A percentile compares a stretch with the other conserved stretches of the same genome.
These are phyloP conservation scores for Aldrovandia affinis DNA, from an alignment of 2,797 vertebrate species.

Conservation along the genomic window DNA sequence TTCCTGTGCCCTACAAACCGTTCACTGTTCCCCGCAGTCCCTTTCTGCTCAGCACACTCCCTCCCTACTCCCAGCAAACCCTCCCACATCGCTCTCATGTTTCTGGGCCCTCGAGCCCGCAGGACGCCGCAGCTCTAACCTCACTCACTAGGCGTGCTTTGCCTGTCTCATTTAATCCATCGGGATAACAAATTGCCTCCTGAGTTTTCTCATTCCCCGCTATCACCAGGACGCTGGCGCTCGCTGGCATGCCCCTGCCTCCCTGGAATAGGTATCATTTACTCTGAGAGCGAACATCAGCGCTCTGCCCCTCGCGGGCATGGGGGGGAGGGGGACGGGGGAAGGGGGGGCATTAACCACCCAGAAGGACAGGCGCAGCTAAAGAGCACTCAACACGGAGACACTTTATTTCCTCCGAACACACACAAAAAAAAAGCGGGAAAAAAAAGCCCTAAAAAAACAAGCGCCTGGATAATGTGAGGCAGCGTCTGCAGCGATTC, in stretches of 20 bases:
- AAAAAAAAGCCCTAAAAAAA: neutral
- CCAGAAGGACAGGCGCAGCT: conserved; percentile 36
- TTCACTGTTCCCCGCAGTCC: neutral
- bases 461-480: conserved; percentile 8
- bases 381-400: conserved; percentile 29
- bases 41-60: neutral
- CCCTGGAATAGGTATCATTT: conserved; percentile 42
- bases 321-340: neutral
- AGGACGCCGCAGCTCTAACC: conserved; percentile 6
- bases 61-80: neutral
- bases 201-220: conserved; percentile 34
- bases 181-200: conserved; percentile 42
- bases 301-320: neutral
- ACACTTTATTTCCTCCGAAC: conserved; percentile 31
- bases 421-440: conserved; percentile 13
- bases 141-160: conserved; percentile 7
- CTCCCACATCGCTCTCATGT: neutral
- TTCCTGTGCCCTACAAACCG: neutral
- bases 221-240: conserved; percentile 35
- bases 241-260: conserved; percentile 19
- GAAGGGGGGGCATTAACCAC: conserved; percentile 34
- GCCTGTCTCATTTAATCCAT: conserved; percentile 39
- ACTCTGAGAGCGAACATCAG: conserved; percentile 35
- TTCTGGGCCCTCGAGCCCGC: neutral
- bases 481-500: conserved; percentile 21